A percentile compares a stretch with the other conserved stretches of the same genome.
Conservation (phyloP, 2,113 vertebrate species). For the Hippopotamus amphibius region DNA sequence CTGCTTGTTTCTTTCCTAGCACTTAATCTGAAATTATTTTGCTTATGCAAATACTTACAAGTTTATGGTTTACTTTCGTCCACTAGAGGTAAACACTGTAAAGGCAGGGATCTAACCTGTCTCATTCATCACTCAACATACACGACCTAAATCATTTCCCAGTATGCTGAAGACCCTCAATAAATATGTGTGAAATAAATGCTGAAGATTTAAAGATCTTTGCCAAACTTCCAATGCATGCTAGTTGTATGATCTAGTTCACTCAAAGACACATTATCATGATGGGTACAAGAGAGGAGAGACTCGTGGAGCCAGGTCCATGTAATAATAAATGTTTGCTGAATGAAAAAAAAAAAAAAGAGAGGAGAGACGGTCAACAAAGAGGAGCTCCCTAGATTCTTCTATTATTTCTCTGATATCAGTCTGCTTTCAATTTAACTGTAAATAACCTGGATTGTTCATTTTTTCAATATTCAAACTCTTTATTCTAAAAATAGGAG, state of each 20-base stretch:
- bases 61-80: background rate
- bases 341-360: no score
- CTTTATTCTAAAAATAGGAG: background rate
- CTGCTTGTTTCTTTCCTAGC: background rate
- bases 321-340: no score
- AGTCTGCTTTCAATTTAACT: no score
- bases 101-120: background rate
- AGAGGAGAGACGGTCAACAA: background rate
- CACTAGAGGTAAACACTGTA: background rate
- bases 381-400: background rate
- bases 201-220: background rate
- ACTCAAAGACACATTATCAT: background rate
- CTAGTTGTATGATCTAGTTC: background rate
- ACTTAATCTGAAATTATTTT: conserved; percentile 7
- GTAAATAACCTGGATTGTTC: background rate
- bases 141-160: background rate
- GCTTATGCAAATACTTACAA: background rate
- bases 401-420: background rate
- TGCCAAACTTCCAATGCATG: background rate
- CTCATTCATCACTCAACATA: background rate
- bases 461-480: background rate
- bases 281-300: no score
- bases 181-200: background rate
- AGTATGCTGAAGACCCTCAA: background rate
- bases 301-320: no score